A percentile compares a stretch with the other conserved stretches of the same genome.
phyloP scores from a whole-genome alignment of 2,113 vertebrate genomes.

The Eurypyga helias region DNA sequence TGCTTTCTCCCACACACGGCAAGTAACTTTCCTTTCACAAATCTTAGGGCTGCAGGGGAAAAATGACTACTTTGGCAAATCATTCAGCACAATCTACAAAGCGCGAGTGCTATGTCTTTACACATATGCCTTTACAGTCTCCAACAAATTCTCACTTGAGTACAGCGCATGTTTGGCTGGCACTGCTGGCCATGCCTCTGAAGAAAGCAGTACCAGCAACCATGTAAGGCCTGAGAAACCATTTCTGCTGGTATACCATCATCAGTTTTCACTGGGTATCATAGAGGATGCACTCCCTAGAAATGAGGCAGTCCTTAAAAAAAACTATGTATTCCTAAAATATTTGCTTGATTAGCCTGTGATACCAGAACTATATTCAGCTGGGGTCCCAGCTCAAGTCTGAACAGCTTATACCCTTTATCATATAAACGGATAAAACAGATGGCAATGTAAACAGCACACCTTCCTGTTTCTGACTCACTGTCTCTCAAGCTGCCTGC shows the following conservation, averaged over 20 bases:
- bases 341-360: neutral
- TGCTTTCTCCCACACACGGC: rapidly evolving
- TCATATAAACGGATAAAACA: neutral
- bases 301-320: neutral
- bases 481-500: neutral
- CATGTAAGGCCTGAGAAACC: neutral
- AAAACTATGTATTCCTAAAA: neutral
- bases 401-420: neutral
- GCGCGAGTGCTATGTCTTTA: neutral
- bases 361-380: neutral
- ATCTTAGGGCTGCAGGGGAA: neutral
- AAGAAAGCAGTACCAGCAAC: neutral
- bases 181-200: neutral
- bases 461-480: neutral
- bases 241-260: neutral
- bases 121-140: rapidly evolving
- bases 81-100: neutral
- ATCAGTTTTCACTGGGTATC: neutral
- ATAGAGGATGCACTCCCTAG: neutral
- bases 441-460: neutral
- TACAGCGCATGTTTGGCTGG: neutral
- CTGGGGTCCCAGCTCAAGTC: neutral
- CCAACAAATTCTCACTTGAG: neutral
- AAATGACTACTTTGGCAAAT: neutral
- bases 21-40: neutral